A percentile compares a stretch with the other conserved stretches of the same genome.
phyloP scores from a whole-genome alignment of 2,797 vertebrate genomes.

The Halcyon leucocephala region DNA sequence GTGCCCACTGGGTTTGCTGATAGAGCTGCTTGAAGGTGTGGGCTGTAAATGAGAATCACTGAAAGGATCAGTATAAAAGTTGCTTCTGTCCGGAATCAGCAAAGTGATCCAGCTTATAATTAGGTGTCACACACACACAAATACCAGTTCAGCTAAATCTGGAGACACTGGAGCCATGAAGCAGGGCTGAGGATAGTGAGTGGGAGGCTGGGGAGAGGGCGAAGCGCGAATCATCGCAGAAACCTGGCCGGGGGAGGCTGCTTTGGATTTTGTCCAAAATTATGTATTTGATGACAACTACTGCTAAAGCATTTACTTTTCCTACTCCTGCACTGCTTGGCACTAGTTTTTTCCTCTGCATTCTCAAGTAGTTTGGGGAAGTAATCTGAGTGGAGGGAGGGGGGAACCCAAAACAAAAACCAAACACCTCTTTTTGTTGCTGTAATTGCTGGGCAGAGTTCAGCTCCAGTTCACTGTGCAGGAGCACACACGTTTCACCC shows the following conservation, averaged over 20 bases:
- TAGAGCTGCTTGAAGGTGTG: accelerated
- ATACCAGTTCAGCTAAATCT: background rate
- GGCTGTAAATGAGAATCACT: background rate
- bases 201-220: background rate
- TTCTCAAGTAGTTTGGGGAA: background rate
- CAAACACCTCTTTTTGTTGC: background rate
- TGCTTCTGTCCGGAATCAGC: background rate
- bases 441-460: background rate
- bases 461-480: background rate
- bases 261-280: background rate
- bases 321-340: background rate
- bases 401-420: too few relatives aligned
- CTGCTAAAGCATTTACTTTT: slow-evolving; percentile 5
- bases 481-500: background rate
- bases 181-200: background rate
- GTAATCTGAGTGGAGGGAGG: background rate
- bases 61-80: background rate
- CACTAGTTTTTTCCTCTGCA: background rate
- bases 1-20: background rate
- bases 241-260: background rate
- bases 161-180: background rate
- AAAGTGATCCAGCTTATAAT: background rate
- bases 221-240: background rate
- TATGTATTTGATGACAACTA: background rate
- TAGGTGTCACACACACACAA: background rate